Evolutionary conservation across 2,113 vertebrate species (phyloP).

Genomic region (Microcebus ravelobensis): DNA sequence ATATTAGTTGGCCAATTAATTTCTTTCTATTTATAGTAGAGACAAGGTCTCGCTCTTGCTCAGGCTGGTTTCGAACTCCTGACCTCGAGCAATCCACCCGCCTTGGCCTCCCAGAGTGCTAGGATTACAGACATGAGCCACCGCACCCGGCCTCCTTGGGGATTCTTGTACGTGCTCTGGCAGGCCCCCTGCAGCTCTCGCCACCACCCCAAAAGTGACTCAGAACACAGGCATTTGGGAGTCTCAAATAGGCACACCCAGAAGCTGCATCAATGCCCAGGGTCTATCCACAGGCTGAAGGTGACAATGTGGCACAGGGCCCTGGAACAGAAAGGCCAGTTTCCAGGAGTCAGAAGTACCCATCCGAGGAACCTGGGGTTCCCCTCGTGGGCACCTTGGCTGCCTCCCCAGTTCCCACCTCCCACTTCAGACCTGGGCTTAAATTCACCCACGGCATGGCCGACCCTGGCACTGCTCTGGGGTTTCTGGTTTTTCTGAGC

Average conservation of each 20-base stretch:
- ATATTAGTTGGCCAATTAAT: too few relatives aligned
- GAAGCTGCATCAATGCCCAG: neutral
- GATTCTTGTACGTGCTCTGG: neutral
- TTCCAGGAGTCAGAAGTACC: neutral
- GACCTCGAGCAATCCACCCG: too few relatives aligned
- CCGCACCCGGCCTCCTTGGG: too few relatives aligned
- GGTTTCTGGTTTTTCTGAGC: neutral
- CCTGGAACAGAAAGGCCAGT: neutral
- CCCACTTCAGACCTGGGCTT: neutral
- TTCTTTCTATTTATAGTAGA: too few relatives aligned
- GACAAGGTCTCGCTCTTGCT: too few relatives aligned
- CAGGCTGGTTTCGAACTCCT: too few relatives aligned
- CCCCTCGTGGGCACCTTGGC: neutral
- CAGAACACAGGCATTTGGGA: neutral
- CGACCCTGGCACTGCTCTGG: neutral
- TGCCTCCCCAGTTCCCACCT: neutral
- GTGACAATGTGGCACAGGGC: neutral
- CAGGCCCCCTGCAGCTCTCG: neutral
- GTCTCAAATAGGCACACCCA: neutral
- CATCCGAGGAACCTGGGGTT: neutral
- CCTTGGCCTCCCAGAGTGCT: too few relatives aligned
- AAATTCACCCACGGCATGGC: fast-evolving
- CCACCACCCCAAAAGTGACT: neutral
- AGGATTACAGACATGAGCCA: too few relatives aligned
- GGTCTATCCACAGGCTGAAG: neutral